Conservation (phyloP, 2,888 invertebrate genomes). For the Danaus chrysippus region DNA sequence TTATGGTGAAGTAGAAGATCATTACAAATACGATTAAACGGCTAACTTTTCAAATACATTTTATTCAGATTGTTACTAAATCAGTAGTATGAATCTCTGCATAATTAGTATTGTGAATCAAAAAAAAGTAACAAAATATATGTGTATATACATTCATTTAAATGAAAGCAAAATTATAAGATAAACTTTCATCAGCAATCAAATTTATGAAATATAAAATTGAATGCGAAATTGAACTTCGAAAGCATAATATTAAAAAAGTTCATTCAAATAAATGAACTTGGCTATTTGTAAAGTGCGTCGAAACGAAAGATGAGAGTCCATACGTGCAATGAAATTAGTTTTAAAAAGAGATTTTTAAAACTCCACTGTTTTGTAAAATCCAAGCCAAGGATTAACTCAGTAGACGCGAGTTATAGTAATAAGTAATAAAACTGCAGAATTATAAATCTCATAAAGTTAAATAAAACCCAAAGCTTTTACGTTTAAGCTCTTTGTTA, state of each 20-base stretch:
- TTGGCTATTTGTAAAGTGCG: not conserved
- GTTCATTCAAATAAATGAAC: not conserved
- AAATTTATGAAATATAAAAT: not conserved
- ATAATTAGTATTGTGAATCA: too few species aligned
- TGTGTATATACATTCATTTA: not conserved
- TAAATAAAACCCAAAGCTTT: too few species aligned
- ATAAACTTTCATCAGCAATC: conserved; percentile 1
- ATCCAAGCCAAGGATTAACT: conserved; percentile 5
- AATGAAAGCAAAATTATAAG: not conserved
- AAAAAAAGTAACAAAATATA: not conserved
- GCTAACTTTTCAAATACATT: too few species aligned
- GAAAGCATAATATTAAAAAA: conserved; percentile 2
- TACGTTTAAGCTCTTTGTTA: too few species aligned
- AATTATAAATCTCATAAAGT: not conserved
- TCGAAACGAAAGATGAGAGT: conserved; percentile 3
- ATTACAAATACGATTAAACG: too few species aligned
- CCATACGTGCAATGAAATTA: conserved; percentile 7
- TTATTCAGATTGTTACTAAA: too few species aligned
- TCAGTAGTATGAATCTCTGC: too few species aligned
- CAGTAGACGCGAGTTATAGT: not conserved
- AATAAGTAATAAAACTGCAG: not conserved
- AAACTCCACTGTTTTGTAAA: conserved; percentile 4
- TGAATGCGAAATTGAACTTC: not conserved
- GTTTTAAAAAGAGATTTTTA: not conserved
- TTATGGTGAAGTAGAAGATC: conserved; percentile 3